Evolutionary conservation across 2,888 invertebrate genomes (phyloP).

Genomic region (Trypoxylon attenuatum): DNA sequence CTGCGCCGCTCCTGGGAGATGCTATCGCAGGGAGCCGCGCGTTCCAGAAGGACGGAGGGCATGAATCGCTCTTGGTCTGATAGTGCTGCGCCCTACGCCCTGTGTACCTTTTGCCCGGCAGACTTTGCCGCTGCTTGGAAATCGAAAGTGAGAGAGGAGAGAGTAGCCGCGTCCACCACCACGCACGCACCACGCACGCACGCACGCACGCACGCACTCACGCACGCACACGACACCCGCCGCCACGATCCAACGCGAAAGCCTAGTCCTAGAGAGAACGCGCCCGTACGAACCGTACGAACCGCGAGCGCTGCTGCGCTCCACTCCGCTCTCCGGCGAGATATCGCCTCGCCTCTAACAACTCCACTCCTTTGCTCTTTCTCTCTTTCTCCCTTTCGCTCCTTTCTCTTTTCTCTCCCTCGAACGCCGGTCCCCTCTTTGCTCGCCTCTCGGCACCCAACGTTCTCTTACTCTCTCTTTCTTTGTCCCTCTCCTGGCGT

Average conservation of each 20-base stretch:
- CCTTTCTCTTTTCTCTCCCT: slow-evolving; percentile 8
- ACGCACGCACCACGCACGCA: slow-evolving; percentile 17
- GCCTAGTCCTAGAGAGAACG: slow-evolving; percentile 34
- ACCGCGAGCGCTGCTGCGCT: slow-evolving; percentile 30
- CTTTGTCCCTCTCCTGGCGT: background rate
- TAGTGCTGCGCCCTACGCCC: no score
- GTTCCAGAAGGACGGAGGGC: no score
- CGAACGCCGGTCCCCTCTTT: slow-evolving; percentile 7
- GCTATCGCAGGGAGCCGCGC: background rate
- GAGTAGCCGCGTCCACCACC: slow-evolving; percentile 10
- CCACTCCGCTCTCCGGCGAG: slow-evolving; percentile 8
- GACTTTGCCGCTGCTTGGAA: slow-evolving; percentile 33
- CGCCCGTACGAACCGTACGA: slow-evolving; percentile 31
- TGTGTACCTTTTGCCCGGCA: no score
- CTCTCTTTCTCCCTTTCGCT: slow-evolving; percentile 3
- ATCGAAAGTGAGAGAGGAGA: slow-evolving; percentile 51
- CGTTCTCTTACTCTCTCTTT: background rate
- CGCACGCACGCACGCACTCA: slow-evolving; percentile 29
- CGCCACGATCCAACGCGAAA: slow-evolving; percentile 45
- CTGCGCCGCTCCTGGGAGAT: background rate
- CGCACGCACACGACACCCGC: slow-evolving; percentile 31
- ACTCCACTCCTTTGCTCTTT: slow-evolving; percentile 12
- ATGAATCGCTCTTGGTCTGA: no score
- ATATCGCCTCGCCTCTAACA: background rate
- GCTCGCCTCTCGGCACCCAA: background rate